Evolutionary conservation across 2,113 vertebrate species (phyloP), one percentile per base, ranked within the genome.

Genomic region (Aptenodytes forsteri): DNA sequence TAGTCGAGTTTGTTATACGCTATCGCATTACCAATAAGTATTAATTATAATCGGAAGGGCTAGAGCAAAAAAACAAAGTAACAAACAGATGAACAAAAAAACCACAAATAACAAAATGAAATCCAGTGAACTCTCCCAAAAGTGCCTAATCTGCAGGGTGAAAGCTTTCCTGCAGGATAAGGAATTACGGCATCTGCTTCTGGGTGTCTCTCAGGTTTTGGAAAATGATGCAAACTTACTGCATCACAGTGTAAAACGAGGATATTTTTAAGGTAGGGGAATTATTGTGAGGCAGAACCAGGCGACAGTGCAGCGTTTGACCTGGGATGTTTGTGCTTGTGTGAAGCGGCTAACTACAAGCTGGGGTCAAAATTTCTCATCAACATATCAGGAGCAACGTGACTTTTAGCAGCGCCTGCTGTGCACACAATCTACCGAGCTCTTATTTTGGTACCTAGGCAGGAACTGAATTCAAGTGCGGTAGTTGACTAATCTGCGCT

Each of bases 361-460:
- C 67, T 70, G 70, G 62, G 75, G 27, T 52, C 70, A 47, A 7
- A 34, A 46, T 84, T 82, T 73, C 38, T 61, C 77, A 36, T 65
- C 81, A 36, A 29, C 2, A 0, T 21, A 4, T 34, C 7, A 34
- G 84, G 69, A 66, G 3, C 30, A 47, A 12, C 1, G 19, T 6
- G 87, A 47, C 10, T 79, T 78, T 6, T 0, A 65, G 87, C 59
- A 89, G 52, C 61, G 15, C 71, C 81, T 36, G 50, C 59, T 10
- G 49, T 6, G 62, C 67, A 16, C 42, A 5, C 5, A 46, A 3
- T 18, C 13, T 49, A 2, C 44, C 0, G 4, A 87, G 80, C 83
- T 84, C 42, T n/a, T 44, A 3, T 62, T 59, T 36, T 11, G 40
- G 49, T 50, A 58, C n/a, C 30, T 2, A 0, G 64, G 23, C 83